Base-by-base conservation (phyloP, 1,140 invertebrate species). In the Thereuonema tuberculata region DNA sequence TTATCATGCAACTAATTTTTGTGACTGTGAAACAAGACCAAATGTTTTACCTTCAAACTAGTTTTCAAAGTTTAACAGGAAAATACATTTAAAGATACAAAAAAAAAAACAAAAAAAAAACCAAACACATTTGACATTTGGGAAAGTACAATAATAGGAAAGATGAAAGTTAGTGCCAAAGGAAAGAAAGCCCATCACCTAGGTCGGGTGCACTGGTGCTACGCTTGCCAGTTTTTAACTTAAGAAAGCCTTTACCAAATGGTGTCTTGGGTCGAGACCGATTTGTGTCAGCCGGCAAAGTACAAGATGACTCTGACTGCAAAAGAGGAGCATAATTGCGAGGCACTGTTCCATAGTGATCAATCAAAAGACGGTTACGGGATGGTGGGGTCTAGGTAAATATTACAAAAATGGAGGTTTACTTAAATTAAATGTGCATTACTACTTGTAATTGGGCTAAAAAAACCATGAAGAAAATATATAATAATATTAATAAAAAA, bases 191-290 rank as follows among this genome's bases (percentile, higher is more conserved):
- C 64, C 70, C 70, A 64, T 78, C 75, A 93, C 89, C 89, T 91
- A 93, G 75, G 78, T 90, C 88, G 63, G 90, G 91, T 66, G 90
- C 87, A 68, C 89, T 93, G 67, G 83, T 84, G 74, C 89, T 89
- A 76, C 87, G 81, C 63, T 76, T 77, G 62, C 74, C 74, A 53
- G 71, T 67, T 63, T 70, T 70, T 64, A 76, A 68, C 60, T 80
- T 79, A 76, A 83, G 72, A 67, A 80, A 74, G 70, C 78, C 77
- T 81, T 83, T 84, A 81, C 84, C 83, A 74, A 86, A 84, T 59
- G 75, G 79, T 56, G 83, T 81, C 75, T 81, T 71, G 27, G 68
- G 67, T n/a, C 62, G 21, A n/a, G 53, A 26, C 9, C 14, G 28
- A 28, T 9, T 3, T 5, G 28, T 9, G 2, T 5, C 3, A 29